Evolutionary conservation across 2,113 vertebrate species (phyloP).

Genomic region (Caranx melampygus): DNA sequence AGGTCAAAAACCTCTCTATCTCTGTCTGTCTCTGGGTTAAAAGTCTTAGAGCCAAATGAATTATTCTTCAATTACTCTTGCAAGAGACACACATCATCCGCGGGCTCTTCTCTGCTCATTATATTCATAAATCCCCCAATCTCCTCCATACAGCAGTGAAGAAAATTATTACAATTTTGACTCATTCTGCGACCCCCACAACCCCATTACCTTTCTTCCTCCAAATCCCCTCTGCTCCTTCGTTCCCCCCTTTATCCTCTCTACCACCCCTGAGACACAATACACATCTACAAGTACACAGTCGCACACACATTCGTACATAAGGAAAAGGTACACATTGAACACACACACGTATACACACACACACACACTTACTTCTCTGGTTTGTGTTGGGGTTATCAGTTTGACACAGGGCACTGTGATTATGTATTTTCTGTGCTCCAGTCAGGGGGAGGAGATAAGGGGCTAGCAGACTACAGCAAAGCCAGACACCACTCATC

Average conservation of each 20-base stretch:
- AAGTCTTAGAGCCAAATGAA: constrained; percentile 79
- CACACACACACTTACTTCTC: constrained; percentile 23
- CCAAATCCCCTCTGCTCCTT: constrained; percentile 60
- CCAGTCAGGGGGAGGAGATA: constrained; percentile 69
- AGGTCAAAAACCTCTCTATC: constrained; percentile 75
- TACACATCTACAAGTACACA: constrained; percentile 36
- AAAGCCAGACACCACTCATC: constrained; percentile 64
- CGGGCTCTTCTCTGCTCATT: constrained; percentile 74
- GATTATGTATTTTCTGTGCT: constrained; percentile 78
- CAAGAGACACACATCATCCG: constrained; percentile 73
- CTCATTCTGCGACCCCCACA: constrained; percentile 71
- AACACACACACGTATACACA: constrained; percentile 26
- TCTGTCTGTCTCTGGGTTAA: constrained; percentile 70
- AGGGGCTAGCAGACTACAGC: constrained; percentile 62
- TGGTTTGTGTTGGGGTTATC: constrained; percentile 76
- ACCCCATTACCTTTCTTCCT: constrained; percentile 77
- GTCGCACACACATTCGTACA: constrained; percentile 36
- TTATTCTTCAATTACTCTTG: constrained; percentile 81
- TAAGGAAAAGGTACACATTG: constrained; percentile 26
- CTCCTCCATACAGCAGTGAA: constrained; percentile 73
- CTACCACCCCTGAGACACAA: constrained; percentile 63
- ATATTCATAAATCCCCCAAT: constrained; percentile 82
- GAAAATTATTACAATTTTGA: constrained; percentile 75
- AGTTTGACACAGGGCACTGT: constrained; percentile 76
- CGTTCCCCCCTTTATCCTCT: constrained; percentile 58